Percentiles rank a stretch among this genome's conserved stretches.
Conservation (phyloP, 2,888 invertebrate species). For the Sycophila texana region DNA sequence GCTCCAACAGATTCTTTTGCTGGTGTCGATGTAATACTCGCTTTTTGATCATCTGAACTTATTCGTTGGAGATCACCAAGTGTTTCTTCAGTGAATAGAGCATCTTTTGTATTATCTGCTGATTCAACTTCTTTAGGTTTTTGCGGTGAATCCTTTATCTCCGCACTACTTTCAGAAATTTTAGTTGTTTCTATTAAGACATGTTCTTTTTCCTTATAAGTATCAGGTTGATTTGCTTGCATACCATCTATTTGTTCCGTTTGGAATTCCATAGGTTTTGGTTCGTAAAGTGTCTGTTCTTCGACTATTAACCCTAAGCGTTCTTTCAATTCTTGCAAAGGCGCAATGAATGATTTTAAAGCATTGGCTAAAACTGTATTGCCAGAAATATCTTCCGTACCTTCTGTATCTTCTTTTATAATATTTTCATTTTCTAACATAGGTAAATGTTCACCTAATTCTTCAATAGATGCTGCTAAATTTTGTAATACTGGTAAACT, state of each 20-base stretch:
- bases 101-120: background rate
- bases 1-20: background rate
- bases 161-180: no score
- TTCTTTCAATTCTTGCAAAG: conserved; percentile 59
- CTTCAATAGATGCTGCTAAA: conserved; percentile 59
- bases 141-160: background rate
- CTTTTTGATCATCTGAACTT: background rate
- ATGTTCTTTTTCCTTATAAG: background rate
- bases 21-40: background rate
- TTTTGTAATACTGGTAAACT: conserved; percentile 60
- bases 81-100: background rate
- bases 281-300: conserved; percentile 54
- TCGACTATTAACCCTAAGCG: conserved; percentile 60
- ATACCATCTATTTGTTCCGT: background rate
- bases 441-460: conserved; percentile 59
- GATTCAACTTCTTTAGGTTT: background rate
- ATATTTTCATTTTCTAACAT: conserved; percentile 44
- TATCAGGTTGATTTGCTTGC: background rate
- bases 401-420: conserved; percentile 10
- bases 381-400: conserved; percentile 12
- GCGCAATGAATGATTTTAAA: conserved; percentile 55
- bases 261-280: conserved; percentile 51
- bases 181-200: no score
- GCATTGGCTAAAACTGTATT: conserved; percentile 33
- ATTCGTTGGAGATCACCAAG: background rate